These are phyloP conservation scores for Zaprionus taronus DNA, from an alignment of 1,140 invertebrate genomes.

Conservation along the genomic window DNA sequence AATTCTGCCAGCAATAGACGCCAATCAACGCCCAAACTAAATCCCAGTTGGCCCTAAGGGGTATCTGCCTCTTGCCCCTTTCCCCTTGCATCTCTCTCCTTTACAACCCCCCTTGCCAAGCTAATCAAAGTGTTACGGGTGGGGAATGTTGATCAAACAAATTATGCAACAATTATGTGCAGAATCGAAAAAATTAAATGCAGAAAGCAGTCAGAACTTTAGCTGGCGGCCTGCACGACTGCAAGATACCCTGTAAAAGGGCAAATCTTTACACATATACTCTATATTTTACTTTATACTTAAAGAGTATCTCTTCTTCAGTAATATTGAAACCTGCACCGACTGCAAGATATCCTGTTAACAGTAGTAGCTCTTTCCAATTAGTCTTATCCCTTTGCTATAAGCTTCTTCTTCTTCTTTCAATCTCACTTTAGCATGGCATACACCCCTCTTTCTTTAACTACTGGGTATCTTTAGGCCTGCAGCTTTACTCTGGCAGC, in stretches of 20 bases:
- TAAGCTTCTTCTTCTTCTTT: background rate
- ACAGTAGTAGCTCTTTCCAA: background rate
- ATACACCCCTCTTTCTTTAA: background rate
- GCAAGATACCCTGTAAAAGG: background rate
- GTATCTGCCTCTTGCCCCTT: background rate
- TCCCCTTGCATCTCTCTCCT: background rate
- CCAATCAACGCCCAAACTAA: slow-evolving; percentile 72
- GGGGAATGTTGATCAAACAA: slow-evolving; percentile 31
- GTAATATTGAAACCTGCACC: background rate
- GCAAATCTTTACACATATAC: background rate
- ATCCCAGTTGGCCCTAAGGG: slow-evolving; percentile 2
- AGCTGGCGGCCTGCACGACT: background rate
- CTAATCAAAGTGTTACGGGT: slow-evolving; percentile 43
- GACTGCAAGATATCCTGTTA: background rate
- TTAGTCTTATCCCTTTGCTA: background rate
- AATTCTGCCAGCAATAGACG: slow-evolving; percentile 49
- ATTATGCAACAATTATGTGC: slow-evolving; percentile 64
- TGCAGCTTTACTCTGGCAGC: background rate
- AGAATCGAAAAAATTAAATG: slow-evolving; percentile 9
- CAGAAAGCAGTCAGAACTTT: background rate
- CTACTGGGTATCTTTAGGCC: background rate
- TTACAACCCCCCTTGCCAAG: background rate
- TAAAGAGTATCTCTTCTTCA: background rate
- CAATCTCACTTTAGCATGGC: background rate
- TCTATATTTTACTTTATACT: background rate